These are phyloP conservation scores for Zonotrichia leucophrys DNA, from an alignment of 2,113 vertebrate genomes.

Conservation along the genomic window DNA sequence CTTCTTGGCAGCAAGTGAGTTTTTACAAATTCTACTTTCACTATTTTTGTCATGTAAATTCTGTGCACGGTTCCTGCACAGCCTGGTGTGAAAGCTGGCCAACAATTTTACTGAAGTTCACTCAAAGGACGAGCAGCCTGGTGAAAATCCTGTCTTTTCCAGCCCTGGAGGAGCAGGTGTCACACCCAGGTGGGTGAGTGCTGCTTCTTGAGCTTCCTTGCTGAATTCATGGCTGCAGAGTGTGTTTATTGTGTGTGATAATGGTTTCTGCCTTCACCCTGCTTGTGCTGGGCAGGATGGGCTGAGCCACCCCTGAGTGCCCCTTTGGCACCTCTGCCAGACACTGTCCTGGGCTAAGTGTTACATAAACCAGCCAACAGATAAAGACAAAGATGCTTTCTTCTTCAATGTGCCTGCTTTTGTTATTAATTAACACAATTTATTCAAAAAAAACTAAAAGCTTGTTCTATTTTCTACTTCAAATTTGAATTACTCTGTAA, in stretches of 20 bases:
- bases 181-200: neutral
- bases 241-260: neutral
- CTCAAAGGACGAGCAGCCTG: neutral
- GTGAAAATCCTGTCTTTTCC: neutral
- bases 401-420: neutral
- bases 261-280: neutral
- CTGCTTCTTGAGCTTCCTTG: neutral
- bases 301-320: neutral
- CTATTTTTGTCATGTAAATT: conserved; percentile 26
- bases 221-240: neutral
- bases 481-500: neutral
- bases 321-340: neutral
- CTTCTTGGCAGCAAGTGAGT: neutral
- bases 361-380: neutral
- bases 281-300: neutral
- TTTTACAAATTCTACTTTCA: neutral
- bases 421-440: neutral
- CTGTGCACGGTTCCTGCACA: neutral
- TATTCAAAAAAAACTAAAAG: neutral
- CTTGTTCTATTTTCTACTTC: neutral
- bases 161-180: neutral
- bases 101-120: neutral
- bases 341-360: neutral
- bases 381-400: neutral
- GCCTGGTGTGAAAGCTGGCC: neutral